Conservation (phyloP, 2,113 vertebrate genomes). For the Rhegmatorhina hoffmannsi region DNA sequence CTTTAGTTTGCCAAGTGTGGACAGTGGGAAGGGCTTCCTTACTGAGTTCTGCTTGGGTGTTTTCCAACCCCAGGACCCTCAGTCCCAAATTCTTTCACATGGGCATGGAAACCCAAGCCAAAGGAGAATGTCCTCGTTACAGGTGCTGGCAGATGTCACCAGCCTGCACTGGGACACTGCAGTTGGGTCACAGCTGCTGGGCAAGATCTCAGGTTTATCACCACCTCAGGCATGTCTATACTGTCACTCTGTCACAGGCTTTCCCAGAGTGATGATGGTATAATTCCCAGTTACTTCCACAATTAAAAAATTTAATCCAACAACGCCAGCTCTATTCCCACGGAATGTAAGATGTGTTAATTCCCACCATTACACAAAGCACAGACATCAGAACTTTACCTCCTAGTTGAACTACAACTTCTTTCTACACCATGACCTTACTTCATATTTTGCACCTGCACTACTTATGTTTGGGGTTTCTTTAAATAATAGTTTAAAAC, state of each 20-base stretch:
- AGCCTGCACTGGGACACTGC: not conserved
- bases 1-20: fast-evolving
- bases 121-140: fast-evolving
- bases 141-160: not conserved
- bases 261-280: not conserved
- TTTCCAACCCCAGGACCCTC: not conserved
- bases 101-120: not conserved
- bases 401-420: not conserved
- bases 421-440: not conserved
- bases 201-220: not conserved
- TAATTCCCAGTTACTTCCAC: not conserved
- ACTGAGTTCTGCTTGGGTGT: not conserved
- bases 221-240: not conserved
- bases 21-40: not conserved
- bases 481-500: not conserved
- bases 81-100: not conserved
- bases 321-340: not conserved
- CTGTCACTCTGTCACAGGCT: not conserved
- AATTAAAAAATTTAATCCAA: not conserved
- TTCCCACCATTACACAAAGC: not conserved
- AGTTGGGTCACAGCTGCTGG: not conserved
- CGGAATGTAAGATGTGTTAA: not conserved
- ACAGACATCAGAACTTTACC: not conserved
- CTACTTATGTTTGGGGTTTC: not conserved
- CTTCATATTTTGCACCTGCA: not conserved